Conservation (phyloP, 2,797 vertebrate species). For the Chaetophractus vellerosus region DNA sequence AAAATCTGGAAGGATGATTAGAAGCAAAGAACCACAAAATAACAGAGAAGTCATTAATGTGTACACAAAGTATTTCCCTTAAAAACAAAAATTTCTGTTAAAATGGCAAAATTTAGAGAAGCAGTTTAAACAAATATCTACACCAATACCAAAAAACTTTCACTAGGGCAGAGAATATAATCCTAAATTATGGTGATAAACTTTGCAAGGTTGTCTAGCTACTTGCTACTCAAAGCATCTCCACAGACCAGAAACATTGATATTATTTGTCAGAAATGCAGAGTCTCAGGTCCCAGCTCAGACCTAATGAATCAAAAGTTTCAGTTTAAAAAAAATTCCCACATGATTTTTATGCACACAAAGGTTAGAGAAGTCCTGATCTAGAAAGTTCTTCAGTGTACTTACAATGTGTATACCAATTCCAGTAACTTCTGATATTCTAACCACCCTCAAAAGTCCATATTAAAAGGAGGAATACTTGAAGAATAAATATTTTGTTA, state of each 20-base stretch:
- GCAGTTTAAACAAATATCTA: constrained; percentile 2
- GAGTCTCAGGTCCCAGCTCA: constrained; percentile 3
- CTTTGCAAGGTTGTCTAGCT: constrained; percentile 3
- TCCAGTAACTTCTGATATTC: constrained; percentile 37
- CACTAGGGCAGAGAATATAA: background rate
- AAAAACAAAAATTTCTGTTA: constrained; percentile 11
- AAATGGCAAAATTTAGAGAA: constrained; percentile 57
- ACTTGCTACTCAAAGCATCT: background rate
- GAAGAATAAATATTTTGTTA: constrained; percentile 2
- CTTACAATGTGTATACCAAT: background rate
- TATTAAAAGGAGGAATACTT: constrained; percentile 35
- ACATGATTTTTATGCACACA: background rate
- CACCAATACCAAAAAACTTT: constrained; percentile 4
- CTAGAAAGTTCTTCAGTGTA: constrained; percentile 24
- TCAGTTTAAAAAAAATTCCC: background rate
- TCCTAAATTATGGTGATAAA: background rate
- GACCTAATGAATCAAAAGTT: background rate
- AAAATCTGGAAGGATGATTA: constrained; percentile 60
- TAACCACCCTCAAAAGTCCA: constrained; percentile 1
- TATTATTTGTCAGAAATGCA: constrained; percentile 17
- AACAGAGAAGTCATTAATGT: constrained; percentile 48
- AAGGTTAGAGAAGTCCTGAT: constrained; percentile 28
- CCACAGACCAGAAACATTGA: background rate
- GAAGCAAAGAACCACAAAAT: constrained; percentile 51
- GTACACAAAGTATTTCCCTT: background rate